These are phyloP conservation scores for Bombus confusus DNA, from an alignment of 1,140 invertebrate species.

Conservation along the genomic window DNA sequence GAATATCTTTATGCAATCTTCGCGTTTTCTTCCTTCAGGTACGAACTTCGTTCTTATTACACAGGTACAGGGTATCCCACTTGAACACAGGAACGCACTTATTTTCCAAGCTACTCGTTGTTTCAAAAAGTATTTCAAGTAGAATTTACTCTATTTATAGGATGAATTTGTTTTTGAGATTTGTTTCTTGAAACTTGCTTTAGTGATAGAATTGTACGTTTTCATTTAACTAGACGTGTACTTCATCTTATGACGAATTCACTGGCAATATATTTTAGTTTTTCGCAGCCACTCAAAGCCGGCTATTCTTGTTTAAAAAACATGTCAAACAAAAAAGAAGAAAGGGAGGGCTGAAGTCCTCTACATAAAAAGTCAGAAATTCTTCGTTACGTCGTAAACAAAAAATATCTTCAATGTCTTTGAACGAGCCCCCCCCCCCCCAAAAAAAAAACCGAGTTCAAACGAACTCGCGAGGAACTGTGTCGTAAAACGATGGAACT, in stretches of 20 bases:
- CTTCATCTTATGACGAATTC: too few relatives aligned
- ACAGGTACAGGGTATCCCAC: background rate
- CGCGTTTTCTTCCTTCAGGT: background rate
- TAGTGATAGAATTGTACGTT: background rate
- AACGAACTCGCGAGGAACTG: background rate
- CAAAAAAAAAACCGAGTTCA: background rate
- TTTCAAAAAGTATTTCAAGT: background rate
- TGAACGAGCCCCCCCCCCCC: fast-evolving
- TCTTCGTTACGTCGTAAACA: too few relatives aligned
- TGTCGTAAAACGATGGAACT: background rate
- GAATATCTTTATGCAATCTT: background rate
- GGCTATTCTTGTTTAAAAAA: too few relatives aligned
- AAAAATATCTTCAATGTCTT: background rate
- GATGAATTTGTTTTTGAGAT: too few relatives aligned
- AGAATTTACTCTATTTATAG: background rate
- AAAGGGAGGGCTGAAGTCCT: too few relatives aligned
- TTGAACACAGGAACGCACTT: background rate
- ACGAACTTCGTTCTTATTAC: background rate
- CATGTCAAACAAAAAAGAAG: too few relatives aligned
- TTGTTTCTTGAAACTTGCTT: too few relatives aligned
- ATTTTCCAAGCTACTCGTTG: background rate
- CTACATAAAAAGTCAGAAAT: too few relatives aligned
- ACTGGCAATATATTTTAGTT: too few relatives aligned
- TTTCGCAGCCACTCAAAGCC: too few relatives aligned
- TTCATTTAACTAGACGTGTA: background rate